phyloP scores from a whole-genome alignment of 2,797 vertebrate species.

The Gadopsis marmoratus region DNA sequence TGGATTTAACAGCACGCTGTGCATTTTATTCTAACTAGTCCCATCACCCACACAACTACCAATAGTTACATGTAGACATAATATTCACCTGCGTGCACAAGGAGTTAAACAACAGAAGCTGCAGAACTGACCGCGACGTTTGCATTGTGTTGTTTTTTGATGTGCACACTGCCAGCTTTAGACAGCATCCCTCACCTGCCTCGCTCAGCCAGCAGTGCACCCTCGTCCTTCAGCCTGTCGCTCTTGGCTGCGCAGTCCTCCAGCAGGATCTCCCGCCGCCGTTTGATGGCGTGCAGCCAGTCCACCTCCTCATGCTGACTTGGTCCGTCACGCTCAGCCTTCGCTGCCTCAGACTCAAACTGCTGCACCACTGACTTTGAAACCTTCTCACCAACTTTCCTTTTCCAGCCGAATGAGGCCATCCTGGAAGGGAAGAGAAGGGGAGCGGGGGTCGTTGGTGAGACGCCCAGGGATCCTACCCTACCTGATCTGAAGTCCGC shows the following conservation, averaged over 20 bases:
- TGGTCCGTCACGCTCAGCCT: conserved; percentile 76
- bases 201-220: conserved; percentile 88
- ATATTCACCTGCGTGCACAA: no score
- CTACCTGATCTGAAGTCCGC: not conserved
- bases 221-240: conserved; percentile 91
- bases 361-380: conserved; percentile 90
- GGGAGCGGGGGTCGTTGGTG: not conserved
- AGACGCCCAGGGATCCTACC: no score
- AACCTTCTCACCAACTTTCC: conserved; percentile 94
- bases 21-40: not conserved
- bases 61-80: fast-evolving
- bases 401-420: conserved; percentile 98
- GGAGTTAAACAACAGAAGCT: not conserved
- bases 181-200: conserved; percentile 84
- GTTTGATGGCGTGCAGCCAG: conserved; percentile 89
- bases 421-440: conserved; percentile 74
- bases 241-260: conserved; percentile 89
- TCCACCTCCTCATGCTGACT: conserved; percentile 80
- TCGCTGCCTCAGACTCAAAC: conserved; percentile 91
- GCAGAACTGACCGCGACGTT: not conserved
- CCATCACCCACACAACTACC: not conserved
- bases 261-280: conserved; percentile 85
- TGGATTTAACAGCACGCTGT: not conserved
- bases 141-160: not conserved
- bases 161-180: not conserved